These are phyloP conservation scores for Phalera bucephala DNA, from an alignment of 2,888 invertebrate genomes.

Conservation along the genomic window DNA sequence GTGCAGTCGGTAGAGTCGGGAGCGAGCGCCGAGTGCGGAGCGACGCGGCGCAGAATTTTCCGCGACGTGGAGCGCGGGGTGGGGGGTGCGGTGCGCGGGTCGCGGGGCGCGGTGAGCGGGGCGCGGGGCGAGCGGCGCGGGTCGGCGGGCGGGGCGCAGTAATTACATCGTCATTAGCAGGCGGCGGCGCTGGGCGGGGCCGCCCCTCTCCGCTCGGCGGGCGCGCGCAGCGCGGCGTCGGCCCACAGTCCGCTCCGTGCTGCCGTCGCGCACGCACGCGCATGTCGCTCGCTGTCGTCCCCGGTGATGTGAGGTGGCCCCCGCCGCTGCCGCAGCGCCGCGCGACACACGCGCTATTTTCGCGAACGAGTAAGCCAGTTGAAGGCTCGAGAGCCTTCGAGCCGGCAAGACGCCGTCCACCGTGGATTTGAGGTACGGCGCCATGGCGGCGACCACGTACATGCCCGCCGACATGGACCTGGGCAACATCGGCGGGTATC, in stretches of 20 bases:
- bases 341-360: conserved; percentile 77
- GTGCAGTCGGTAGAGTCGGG: background rate
- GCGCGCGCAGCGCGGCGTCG: conserved; percentile 66
- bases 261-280: conserved; percentile 84
- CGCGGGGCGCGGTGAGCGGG: conserved; percentile 30
- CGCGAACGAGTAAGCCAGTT: conserved; percentile 73
- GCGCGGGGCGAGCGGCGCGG: conserved; percentile 25
- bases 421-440: conserved; percentile 86
- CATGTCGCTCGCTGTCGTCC: conserved; percentile 77
- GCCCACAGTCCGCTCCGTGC: conserved; percentile 78
- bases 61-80: conserved; percentile 16
- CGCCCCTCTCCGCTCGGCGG: conserved; percentile 52
- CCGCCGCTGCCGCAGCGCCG: conserved; percentile 76
- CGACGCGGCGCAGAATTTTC: conserved; percentile 12
- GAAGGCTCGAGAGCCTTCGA: conserved; percentile 83
- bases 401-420: conserved; percentile 85
- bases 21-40: background rate
- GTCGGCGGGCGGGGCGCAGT: conserved; percentile 52
- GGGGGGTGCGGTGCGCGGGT: conserved; percentile 21
- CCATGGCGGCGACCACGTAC: conserved; percentile 98
- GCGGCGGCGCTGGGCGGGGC: conserved; percentile 70
- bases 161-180: conserved; percentile 65
- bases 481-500: conserved; percentile 91
- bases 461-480: conserved; percentile 95
- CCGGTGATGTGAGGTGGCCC: conserved; percentile 81